Evolutionary conservation across 2,797 vertebrate species (phyloP), one percentile per base, ranked within the genome.

Genomic region (Xyrichtys novacula): DNA sequence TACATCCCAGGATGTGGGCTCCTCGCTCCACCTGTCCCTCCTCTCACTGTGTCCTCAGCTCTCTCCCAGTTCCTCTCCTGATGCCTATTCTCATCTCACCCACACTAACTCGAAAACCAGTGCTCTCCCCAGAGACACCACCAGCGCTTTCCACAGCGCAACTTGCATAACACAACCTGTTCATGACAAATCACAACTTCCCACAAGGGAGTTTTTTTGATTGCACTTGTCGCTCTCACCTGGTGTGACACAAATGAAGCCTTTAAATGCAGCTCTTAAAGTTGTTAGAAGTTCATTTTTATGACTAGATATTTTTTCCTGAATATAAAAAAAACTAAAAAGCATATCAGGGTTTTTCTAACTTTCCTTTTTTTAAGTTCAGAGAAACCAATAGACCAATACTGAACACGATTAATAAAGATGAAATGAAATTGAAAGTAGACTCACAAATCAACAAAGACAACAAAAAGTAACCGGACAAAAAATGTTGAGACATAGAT

Each of bases 51-150:
- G 55, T 88, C 84, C 80, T 70, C 77, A 62, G 64, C 38, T 48
- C 66, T 85, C 73, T 91, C 76, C 87, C 85, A 94, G 89, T 93
- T 94, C 93, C 93, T 91, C 91, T 93, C 88, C 85, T 67, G 78
- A 71, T 52, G 65, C 68, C 89, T 93, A 90, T 91, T 93, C 90
- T 93, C 74, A 88, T 88, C 78, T 84, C 79, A 76, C 71, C 58
- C 82, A 58, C 80, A 50, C 54, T 74, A n/a, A 66, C 65, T 76
- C 81, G 77, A 74, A 78, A 83, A 90, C 74, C 81, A 81, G 64
- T 23, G 11, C 7, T 60, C 59, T 91, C 92, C 90, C 91, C 55
- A 65, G 88, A 88, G 89, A 89, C 83, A 15, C 34, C 59, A 69
- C 68, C 76, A 75, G 69, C 59, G 42, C 74, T 46, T 70, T 74